Evolutionary conservation across 53 echinoderm and acorn worm genomes (phyloP).

Genomic region (Actinopyga echinites): DNA sequence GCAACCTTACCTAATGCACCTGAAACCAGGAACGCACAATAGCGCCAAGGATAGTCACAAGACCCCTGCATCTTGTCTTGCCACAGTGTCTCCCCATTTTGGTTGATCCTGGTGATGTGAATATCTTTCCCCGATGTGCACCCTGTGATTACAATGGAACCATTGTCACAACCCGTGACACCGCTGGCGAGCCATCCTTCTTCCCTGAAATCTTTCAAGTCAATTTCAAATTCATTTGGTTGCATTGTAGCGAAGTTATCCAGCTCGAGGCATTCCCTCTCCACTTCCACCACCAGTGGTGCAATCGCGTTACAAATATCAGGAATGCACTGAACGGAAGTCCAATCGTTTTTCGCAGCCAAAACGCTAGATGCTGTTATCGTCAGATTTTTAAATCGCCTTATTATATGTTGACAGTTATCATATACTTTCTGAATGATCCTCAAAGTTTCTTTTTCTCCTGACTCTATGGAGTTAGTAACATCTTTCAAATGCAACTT

Average conservation of each 20-base stretch:
- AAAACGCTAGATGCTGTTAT: background rate
- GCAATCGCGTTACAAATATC: background rate
- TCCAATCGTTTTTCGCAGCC: too few relatives aligned
- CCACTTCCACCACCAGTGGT: background rate
- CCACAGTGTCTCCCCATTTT: background rate
- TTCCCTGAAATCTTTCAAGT: background rate
- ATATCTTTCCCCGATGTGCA: background rate
- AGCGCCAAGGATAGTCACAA: too few relatives aligned
- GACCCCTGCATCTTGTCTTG: too few relatives aligned
- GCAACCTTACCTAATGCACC: background rate
- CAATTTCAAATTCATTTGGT: background rate
- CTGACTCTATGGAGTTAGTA: too few relatives aligned
- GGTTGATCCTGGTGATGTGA: background rate
- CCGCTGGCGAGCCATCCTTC: too few relatives aligned
- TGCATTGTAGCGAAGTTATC: background rate
- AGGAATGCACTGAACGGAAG: background rate
- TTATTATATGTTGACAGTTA: background rate
- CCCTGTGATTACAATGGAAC: too few relatives aligned
- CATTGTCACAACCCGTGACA: background rate
- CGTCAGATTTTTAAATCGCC: background rate
- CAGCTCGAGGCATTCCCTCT: background rate
- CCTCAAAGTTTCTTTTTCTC: too few relatives aligned
- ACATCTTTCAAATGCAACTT: too few relatives aligned
- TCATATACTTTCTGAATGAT: too few relatives aligned
- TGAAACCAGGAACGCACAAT: background rate